phyloP scores from a whole-genome alignment of 2,888 invertebrate species.

The Linnaemya vulpina region DNA sequence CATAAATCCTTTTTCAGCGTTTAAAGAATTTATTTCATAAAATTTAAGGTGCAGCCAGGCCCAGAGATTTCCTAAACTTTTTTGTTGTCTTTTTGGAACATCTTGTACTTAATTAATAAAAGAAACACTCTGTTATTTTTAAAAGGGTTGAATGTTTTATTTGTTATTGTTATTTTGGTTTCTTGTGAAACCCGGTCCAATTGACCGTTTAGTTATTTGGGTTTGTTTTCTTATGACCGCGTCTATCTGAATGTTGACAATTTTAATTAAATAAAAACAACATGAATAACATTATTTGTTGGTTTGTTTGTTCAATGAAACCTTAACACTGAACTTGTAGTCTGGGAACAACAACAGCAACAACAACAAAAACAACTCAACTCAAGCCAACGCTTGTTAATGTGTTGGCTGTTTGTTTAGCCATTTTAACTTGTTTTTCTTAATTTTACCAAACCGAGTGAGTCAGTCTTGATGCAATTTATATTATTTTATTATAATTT shows the following conservation, averaged over 20 bases:
- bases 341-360: conserved; percentile 56
- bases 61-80: conserved; percentile 13
- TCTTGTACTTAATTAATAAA: conserved; percentile 46
- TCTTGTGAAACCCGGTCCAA: conserved; percentile 30
- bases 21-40: conserved; percentile 7
- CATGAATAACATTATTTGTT: conserved; percentile 1
- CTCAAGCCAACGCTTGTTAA: conserved; percentile 10
- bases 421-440: conserved; percentile 63
- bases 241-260: conserved; percentile 61
- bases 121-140: conserved; percentile 49
- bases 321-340: conserved; percentile 71
- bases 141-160: conserved; percentile 43
- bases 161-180: too few species aligned
- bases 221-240: conserved; percentile 49
- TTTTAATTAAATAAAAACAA: conserved; percentile 69
- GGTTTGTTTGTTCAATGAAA: conserved; percentile 52
- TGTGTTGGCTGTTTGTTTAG: conserved; percentile 29
- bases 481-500: conserved; percentile 49
- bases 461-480: conserved; percentile 49
- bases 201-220: conserved; percentile 46
- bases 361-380: too few species aligned
- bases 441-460: conserved; percentile 56
- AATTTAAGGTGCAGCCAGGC: conserved; percentile 25
- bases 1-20: background rate
- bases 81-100: conserved; percentile 10